Evolutionary conservation across 1,140 invertebrate genomes (phyloP).

Genomic region (Drosophila teissieri): DNA sequence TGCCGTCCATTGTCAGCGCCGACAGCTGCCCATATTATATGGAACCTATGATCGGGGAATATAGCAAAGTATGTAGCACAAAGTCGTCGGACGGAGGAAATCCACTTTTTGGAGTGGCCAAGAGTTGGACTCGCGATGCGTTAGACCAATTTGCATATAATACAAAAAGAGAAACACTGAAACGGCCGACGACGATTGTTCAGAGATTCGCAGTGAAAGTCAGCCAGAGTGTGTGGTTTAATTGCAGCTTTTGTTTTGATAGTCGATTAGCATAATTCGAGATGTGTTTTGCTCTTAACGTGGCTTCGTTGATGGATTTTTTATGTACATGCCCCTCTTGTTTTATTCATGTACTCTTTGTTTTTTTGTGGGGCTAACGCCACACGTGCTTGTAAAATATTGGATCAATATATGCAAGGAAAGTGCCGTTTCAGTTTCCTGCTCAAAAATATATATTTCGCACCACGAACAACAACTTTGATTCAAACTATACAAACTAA

Average conservation of each 20-base stretch:
- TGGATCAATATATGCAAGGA: constrained; percentile 20
- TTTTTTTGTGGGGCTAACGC: constrained; percentile 10
- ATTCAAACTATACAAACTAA: constrained; percentile 14
- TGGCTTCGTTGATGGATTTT: constrained; percentile 33
- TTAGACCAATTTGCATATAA: constrained; percentile 70
- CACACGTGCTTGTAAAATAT: constrained; percentile 32
- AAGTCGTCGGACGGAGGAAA: constrained; percentile 12
- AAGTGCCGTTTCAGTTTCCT: constrained; percentile 38
- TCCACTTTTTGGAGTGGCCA: constrained; percentile 39
- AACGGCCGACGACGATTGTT: constrained; percentile 42
- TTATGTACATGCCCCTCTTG: constrained; percentile 14
- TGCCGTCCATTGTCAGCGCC: constrained; percentile 21
- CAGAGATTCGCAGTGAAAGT: constrained; percentile 65
- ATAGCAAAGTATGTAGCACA: constrained; percentile 23
- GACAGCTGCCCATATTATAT: constrained; percentile 49
- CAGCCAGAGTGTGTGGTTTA: constrained; percentile 53
- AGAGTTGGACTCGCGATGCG: constrained; percentile 20
- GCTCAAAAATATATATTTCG: constrained; percentile 9
- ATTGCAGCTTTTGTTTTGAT: constrained; percentile 74
- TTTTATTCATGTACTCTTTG: constrained; percentile 25
- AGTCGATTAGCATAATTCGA: constrained; percentile 61
- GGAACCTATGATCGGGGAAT: neutral
- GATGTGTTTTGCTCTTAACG: constrained; percentile 39
- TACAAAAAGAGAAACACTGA: constrained; percentile 71
- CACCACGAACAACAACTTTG: constrained; percentile 25